phyloP scores from a whole-genome alignment of 2,113 vertebrate species.

The Hyaena hyaena region DNA sequence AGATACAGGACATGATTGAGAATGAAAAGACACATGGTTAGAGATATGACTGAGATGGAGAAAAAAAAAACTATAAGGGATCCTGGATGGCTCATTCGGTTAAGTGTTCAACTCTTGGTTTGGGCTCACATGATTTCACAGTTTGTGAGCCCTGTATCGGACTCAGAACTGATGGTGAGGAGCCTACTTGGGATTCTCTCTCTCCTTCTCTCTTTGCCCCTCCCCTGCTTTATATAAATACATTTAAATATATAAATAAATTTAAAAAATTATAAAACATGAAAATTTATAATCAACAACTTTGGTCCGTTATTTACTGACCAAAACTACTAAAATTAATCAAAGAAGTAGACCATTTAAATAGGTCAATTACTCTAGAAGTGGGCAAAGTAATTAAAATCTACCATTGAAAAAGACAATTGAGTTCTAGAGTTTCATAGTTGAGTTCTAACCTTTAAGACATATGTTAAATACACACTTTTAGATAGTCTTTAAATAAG shows the following conservation, averaged over 20 bases:
- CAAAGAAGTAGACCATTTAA: neutral
- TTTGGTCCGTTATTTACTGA: neutral
- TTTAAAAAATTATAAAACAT: neutral
- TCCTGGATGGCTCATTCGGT: too few relatives aligned
- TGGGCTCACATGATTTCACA: too few relatives aligned
- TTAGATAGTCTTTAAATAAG: neutral
- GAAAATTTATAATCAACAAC: neutral
- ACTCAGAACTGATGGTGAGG: too few relatives aligned
- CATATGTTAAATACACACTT: neutral
- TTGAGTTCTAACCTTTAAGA: neutral
- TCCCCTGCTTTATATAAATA: too few relatives aligned
- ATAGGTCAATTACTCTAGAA: neutral
- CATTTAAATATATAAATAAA: too few relatives aligned
- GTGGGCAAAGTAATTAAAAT: neutral
- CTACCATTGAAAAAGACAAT: neutral
- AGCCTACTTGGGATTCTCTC: too few relatives aligned
- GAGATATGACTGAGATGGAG: neutral
- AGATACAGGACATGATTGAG: neutral
- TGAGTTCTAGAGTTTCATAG: neutral
- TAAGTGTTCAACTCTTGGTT: too few relatives aligned
- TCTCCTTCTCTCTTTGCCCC: too few relatives aligned
- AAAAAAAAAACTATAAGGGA: too few relatives aligned
- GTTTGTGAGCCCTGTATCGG: too few relatives aligned
- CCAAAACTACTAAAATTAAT: neutral
- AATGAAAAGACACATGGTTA: neutral